A percentile compares a stretch with the other conserved stretches of the same genome.
phyloP scores from a whole-genome alignment of 2,797 vertebrate genomes.

The Tinamus major region DNA sequence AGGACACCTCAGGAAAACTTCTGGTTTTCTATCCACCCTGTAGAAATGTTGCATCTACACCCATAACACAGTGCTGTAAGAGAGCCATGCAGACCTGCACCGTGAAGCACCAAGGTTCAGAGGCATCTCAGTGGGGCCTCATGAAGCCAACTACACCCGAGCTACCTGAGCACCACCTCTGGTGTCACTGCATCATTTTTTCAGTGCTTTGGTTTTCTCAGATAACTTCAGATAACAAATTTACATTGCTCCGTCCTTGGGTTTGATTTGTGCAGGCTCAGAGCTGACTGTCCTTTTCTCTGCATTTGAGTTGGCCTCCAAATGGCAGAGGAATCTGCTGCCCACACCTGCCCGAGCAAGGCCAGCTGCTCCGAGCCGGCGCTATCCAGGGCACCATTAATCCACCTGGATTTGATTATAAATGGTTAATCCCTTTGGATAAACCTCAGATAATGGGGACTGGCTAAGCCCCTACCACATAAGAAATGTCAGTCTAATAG shows the following conservation, averaged over 20 bases:
- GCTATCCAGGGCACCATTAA: slow-evolving; percentile 49
- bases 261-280: background rate
- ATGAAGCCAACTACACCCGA: background rate
- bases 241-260: background rate
- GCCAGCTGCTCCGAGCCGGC: background rate
- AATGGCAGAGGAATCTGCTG: fast-evolving
- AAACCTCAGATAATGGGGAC: slow-evolving; percentile 21
- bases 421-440: slow-evolving; percentile 54
- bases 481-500: slow-evolving; percentile 36
- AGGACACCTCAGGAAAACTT: background rate
- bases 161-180: fast-evolving
- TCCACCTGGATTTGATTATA: slow-evolving; percentile 65
- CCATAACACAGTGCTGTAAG: fast-evolving
- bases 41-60: background rate
- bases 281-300: background rate
- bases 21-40: background rate
- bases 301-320: background rate
- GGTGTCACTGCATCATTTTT: background rate
- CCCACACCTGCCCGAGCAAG: background rate
- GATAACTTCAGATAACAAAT: background rate
- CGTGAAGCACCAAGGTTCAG: background rate
- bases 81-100: background rate
- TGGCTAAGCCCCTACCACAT: slow-evolving; percentile 18
- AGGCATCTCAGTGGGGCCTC: background rate
- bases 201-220: background rate